phyloP scores from a whole-genome alignment of 2,113 vertebrate genomes.

The Prietella phreatophila region DNA sequence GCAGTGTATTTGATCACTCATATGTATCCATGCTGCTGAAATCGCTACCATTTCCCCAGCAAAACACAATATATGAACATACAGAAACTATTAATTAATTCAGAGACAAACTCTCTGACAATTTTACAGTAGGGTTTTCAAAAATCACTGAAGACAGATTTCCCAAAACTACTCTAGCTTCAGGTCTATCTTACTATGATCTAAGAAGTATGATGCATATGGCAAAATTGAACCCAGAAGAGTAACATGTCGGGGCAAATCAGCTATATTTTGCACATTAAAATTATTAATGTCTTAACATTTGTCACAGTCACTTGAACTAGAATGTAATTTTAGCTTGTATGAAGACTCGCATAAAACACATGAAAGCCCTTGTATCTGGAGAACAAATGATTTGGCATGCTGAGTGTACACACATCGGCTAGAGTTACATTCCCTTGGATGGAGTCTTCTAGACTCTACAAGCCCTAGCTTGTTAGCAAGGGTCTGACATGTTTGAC shows the following conservation, averaged over 20 bases:
- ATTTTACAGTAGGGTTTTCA: neutral
- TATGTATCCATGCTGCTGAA: slow-evolving; percentile 15
- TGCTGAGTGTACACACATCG: slow-evolving; percentile 36
- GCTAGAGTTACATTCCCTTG: slow-evolving; percentile 46
- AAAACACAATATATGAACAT: neutral
- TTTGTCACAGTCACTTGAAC: slow-evolving; percentile 35
- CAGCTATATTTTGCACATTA: neutral
- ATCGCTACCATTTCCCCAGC: neutral
- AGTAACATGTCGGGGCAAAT: neutral
- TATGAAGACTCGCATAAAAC: neutral
- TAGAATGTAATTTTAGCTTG: slow-evolving; percentile 29
- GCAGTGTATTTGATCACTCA: neutral
- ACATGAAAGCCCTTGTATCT: slow-evolving; percentile 23
- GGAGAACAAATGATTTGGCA: slow-evolving; percentile 37
- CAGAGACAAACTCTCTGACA: neutral
- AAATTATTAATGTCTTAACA: neutral
- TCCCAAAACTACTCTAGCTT: neutral
- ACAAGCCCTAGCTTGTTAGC: slow-evolving; percentile 63
- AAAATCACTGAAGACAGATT: neutral
- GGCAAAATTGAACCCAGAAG: neutral
- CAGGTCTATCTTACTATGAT: neutral
- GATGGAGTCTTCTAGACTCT: slow-evolving; percentile 47
- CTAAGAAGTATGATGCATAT: neutral
- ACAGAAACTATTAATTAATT: neutral
- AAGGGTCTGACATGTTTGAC: slow-evolving; percentile 46